Base-by-base conservation (phyloP, 1,140 invertebrate genomes). In the Pissodes strobi region DNA sequence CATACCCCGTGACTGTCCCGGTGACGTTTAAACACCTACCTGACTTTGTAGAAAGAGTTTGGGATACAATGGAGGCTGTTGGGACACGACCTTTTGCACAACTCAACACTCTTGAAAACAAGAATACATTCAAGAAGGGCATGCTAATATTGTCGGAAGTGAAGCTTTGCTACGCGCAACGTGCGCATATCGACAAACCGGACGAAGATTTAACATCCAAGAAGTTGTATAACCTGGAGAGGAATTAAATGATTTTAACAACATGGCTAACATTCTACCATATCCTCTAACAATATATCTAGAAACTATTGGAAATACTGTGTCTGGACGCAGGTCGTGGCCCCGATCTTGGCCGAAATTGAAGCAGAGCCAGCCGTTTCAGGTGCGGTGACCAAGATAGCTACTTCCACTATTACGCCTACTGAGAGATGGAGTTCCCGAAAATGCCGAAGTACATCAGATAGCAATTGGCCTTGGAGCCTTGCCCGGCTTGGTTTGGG, bases 61-160 rank as follows among this genome's bases (percentile, higher is more conserved):
- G 62, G 38, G 53, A 64, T 30, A 64, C 62, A 0, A 64, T 64
- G 62, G 39, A 57, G 23, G 62, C 62, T n/a, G 48, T 64, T 5
- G 62, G 62, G 2, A 64, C 62, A 8, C 8, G 53, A 18, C 62
- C 62, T 9, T 64, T 58, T 43, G 23, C 41, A 0, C n/a, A 13
- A 12, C 22, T 63, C 0, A 63, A 63, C 41, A 63, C 49, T 18
- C 52, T 15, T 1, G 22, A 45, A 1, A 58, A 64, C 21, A 64
- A 58, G 21, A 4, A 21, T 4, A 49, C 58, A 18, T 63, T 63
- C 23, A 63, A 63, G 51, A 63, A 63, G 19, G 60, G 51, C 10
- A 45, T 63, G 51, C 51, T 27, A 22, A 63, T 63, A 0, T 49
- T 64, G 18, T 37, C 39, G 0, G 52, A 46, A 17, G 52, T 22